A percentile compares a stretch with the other conserved stretches of the same genome.
phyloP scores from a whole-genome alignment of 2,113 vertebrate species.

The Myotis brandtii region DNA sequence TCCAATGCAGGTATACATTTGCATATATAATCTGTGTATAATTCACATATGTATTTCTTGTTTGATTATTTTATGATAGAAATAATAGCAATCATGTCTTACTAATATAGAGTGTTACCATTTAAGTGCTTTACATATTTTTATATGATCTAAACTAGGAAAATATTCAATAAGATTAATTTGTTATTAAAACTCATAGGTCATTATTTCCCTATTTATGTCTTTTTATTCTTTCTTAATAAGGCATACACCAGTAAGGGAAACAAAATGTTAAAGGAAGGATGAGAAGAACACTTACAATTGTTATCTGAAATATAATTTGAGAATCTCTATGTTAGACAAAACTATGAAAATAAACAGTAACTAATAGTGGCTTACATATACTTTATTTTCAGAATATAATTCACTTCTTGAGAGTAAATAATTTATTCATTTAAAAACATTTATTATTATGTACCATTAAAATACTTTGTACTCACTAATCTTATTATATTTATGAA shows the following conservation, averaged over 20 bases:
- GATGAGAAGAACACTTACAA: not conserved
- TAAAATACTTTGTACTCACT: conserved; percentile 4
- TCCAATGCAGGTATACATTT: not conserved
- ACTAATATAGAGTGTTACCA: not conserved
- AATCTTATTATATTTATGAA: conserved; percentile 5
- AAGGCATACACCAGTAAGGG: not conserved
- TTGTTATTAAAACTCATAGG: not conserved
- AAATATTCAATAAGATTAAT: conserved; percentile 41
- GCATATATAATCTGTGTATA: not conserved
- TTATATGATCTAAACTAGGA: not conserved
- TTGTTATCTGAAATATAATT: conserved; percentile 5
- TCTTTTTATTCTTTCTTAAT: conserved; percentile 32
- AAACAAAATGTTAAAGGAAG: not conserved
- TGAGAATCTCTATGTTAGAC: not conserved
- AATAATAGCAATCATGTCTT: not conserved
- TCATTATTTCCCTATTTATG: not conserved
- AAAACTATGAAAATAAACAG: conserved; percentile 19
- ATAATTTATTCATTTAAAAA: too few species aligned
- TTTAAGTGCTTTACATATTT: not conserved
- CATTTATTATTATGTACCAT: not conserved
- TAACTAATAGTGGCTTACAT: not conserved
- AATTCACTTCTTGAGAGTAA: not conserved
- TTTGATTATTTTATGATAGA: not conserved
- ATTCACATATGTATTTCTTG: not conserved
- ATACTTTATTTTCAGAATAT: conserved; percentile 13